A percentile compares a stretch with the other conserved stretches of the same genome.
Conservation (phyloP, 2,888 invertebrate species). For the Thecophora atra region DNA sequence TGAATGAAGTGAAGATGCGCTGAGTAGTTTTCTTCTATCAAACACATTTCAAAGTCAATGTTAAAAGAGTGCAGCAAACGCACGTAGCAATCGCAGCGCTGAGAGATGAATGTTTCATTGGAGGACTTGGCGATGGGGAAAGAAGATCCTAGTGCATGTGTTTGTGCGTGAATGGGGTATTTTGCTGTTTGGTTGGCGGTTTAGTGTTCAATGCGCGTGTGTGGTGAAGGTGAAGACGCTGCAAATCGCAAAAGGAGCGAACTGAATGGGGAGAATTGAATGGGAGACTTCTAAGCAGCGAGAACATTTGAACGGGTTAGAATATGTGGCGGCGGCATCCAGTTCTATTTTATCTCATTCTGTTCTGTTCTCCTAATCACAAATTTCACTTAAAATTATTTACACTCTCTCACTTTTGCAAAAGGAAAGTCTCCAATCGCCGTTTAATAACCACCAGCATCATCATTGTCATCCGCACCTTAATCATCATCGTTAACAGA, state of each 20-base stretch:
- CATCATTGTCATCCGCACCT: background rate
- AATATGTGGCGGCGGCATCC: conserved; percentile 36
- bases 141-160: background rate
- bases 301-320: conserved; percentile 32
- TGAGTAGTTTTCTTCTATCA: conserved; percentile 48
- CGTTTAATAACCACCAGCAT: background rate
- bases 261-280: background rate
- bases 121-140: background rate
- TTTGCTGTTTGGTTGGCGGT: conserved; percentile 8
- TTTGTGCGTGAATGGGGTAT: conserved; percentile 23
- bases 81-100: background rate
- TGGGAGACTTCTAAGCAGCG: conserved; percentile 11
- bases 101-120: too few species aligned
- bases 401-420: conserved; percentile 63
- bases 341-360: conserved; percentile 62
- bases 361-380: conserved; percentile 66
- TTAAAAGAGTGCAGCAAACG: conserved; percentile 40
- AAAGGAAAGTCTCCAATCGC: conserved; percentile 60
- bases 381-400: conserved; percentile 68
- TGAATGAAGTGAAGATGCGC: conserved; percentile 1
- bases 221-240: background rate
- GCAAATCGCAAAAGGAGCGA: background rate
- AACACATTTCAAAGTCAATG: conserved; percentile 64
- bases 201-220: background rate
- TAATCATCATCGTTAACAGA: background rate